Evolutionary conservation across 2,797 vertebrate genomes (phyloP), one percentile per base, ranked within the genome.

Genomic region (Heteromormyrus szaboi): DNA sequence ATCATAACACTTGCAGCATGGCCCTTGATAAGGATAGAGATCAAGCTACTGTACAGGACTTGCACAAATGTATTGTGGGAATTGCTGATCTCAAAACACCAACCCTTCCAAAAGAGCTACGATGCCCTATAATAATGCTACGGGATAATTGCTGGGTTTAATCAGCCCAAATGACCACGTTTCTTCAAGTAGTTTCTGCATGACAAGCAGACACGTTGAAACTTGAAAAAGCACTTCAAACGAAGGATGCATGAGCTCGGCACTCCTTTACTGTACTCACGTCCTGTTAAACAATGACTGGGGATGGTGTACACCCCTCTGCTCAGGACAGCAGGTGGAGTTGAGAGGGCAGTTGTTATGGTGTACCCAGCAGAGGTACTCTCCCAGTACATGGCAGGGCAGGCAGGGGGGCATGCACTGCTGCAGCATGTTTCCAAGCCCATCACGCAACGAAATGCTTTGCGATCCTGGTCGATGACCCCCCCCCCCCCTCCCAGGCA

Each of bases 121-220:
- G 29, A 65, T 48, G 11, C 41, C 59, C 59, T 46, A 59, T 48
- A 87, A 65, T 87, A 65, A 87, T n/a, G 86, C 11, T 85, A 84
- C 51, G 72, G 53, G 41, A 54, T 87, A 88, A 91, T 91, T 88
- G 88, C 25, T 86, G 86, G 88, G 88, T 72, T 90, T 90, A 87
- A 92, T 93, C 91, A 91, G 88, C 53, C 54, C 85, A 87, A 87
- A 59, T 87, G 53, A 87, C 59, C 86, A 50, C 88, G 8, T 65
- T 90, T 85, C 87, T 90, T 90, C 88, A 46, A 84, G 88, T 89
- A 90, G 90, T 91, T 88, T 68, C 37, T 81, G 85, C 90, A 59
- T 91, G 90, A 93, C 91, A 90, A 83, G 86, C 89, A 93, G 91
- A 94, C 94, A 94, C 89, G 94, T 94, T 94, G 93, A 92, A 93